Percentiles rank a stretch among this genome's conserved stretches.
These are phyloP conservation scores for Misgurnus anguillicaudatus DNA, from an alignment of 2,113 vertebrate genomes.

Conservation along the genomic window DNA sequence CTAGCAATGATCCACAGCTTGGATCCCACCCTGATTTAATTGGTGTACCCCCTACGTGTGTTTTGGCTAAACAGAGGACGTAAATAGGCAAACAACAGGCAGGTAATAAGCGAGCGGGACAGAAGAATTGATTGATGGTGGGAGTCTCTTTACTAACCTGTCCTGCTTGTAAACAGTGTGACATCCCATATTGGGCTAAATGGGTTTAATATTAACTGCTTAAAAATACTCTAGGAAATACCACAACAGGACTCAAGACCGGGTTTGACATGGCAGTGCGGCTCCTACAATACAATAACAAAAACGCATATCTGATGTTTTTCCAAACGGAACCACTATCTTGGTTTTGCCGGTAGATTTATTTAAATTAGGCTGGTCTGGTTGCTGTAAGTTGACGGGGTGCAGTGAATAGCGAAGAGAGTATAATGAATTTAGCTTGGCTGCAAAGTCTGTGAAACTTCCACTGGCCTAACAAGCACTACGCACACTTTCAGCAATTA, in stretches of 20 bases:
- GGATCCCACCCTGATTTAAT: conserved; percentile 67
- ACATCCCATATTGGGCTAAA: conserved; percentile 70
- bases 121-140: conserved; percentile 68
- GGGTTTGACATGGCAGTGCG: too few species aligned
- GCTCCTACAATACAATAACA: neutral
- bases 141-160: conserved; percentile 60
- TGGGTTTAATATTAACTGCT: conserved; percentile 66
- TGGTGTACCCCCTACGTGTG: conserved; percentile 69
- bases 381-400: conserved; percentile 70
- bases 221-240: neutral
- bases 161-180: too few species aligned
- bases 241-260: too few species aligned
- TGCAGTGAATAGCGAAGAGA: conserved; percentile 69
- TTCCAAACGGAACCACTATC: neutral
- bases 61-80: conserved; percentile 73
- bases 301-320: neutral
- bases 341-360: neutral
- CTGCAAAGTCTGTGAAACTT: conserved; percentile 71
- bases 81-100: conserved; percentile 78
- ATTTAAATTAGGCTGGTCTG: conserved; percentile 53
- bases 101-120: conserved; percentile 68
- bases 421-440: conserved; percentile 80
- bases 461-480: conserved; percentile 79
- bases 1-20: conserved; percentile 60
- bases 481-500: conserved; percentile 79